Percentiles rank a stretch among this genome's conserved stretches.
These are phyloP conservation scores for Lamproptera curius DNA, from an alignment of 2,888 invertebrate species.

Conservation along the genomic window DNA sequence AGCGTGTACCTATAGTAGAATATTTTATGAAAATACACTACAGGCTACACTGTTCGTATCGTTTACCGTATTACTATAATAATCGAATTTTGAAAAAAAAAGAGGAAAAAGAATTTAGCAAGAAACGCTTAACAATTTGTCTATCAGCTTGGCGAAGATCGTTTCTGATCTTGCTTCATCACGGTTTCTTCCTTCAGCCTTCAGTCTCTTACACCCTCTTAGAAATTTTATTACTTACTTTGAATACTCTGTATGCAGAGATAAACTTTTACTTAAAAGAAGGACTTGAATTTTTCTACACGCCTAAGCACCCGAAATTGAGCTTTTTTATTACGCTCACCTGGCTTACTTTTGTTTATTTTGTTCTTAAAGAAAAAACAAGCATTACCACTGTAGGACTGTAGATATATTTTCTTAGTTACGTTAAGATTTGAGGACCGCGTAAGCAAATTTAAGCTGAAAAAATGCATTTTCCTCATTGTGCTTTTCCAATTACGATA, in stretches of 20 bases:
- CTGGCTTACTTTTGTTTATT: constrained; percentile 61
- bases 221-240: constrained; percentile 63
- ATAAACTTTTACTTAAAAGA: constrained; percentile 58
- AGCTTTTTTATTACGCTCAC: constrained; percentile 60
- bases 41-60: too few species aligned
- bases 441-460: too few species aligned
- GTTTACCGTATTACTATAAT: too few species aligned
- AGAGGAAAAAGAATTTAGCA: constrained; percentile 58
- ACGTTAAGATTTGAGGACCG: too few species aligned
- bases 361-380: constrained; percentile 61
- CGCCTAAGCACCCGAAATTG: constrained; percentile 57
- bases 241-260: constrained; percentile 56
- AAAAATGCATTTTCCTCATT: too few species aligned
- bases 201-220: constrained; percentile 44
- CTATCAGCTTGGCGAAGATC: constrained; percentile 57
- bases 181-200: constrained; percentile 64
- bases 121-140: constrained; percentile 68
- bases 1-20: too few species aligned
- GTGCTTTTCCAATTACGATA: too few species aligned
- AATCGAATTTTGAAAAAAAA: constrained; percentile 63
- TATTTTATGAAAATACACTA: too few species aligned
- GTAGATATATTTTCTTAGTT: too few species aligned
- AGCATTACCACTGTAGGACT: too few species aligned
- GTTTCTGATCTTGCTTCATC: constrained; percentile 68
- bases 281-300: constrained; percentile 64